These are phyloP conservation scores for Acanthornis magna DNA, from an alignment of 2,797 vertebrate genomes.

Conservation along the genomic window DNA sequence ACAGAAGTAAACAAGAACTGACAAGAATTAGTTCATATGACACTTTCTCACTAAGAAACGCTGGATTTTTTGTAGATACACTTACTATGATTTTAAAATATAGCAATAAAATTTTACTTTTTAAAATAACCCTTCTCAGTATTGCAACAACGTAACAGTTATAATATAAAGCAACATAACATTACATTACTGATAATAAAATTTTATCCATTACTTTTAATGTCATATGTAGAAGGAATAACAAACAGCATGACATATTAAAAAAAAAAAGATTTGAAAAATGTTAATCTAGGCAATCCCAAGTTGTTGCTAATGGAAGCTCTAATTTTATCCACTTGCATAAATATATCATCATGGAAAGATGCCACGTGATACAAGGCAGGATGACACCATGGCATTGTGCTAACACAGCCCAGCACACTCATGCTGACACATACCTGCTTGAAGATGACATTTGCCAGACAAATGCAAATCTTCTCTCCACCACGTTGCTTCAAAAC, in stretches of 20 bases:
- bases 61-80: neutral
- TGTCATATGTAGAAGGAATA: neutral
- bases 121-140: neutral
- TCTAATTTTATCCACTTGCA: neutral
- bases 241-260: neutral
- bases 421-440: neutral
- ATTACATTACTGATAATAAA: neutral
- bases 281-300: neutral
- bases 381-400: neutral
- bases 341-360: neutral
- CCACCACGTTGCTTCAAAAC: neutral
- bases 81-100: neutral
- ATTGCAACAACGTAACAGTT: neutral
- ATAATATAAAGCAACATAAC: neutral
- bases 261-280: neutral
- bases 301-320: neutral
- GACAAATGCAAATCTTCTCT: neutral
- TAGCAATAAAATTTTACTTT: neutral
- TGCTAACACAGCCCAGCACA: neutral
- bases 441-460: neutral
- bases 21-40: neutral
- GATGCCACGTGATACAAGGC: neutral
- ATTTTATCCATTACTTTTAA: neutral
- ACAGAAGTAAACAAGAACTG: neutral
- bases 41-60: neutral